phyloP scores from a whole-genome alignment of 2,888 invertebrate genomes.

The Calameuta filiformis region DNA sequence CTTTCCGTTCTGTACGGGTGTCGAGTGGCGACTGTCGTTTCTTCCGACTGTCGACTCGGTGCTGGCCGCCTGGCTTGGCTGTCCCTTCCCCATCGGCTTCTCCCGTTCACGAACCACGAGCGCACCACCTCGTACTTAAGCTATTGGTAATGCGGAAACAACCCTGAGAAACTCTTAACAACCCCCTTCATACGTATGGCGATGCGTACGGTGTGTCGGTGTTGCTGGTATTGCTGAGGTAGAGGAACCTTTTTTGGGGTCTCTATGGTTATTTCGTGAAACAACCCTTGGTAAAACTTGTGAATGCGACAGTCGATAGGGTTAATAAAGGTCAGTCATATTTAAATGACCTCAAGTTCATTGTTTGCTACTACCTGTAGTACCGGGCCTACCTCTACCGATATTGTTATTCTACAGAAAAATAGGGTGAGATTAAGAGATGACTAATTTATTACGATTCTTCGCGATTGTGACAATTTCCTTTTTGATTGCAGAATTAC shows the following conservation, averaged over 20 bases:
- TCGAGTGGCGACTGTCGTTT: conserved; percentile 63
- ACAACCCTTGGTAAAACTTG: neutral
- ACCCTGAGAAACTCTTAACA: neutral
- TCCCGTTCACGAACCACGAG: conserved; percentile 29
- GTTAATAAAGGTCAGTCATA: neutral
- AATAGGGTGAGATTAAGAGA: neutral
- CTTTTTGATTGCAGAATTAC: neutral
- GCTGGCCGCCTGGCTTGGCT: conserved; percentile 35
- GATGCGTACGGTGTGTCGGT: neutral
- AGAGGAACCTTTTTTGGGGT: neutral
- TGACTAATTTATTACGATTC: neutral
- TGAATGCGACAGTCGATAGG: neutral
- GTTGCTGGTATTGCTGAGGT: neutral
- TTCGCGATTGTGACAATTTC: neutral
- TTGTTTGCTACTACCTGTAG: neutral
- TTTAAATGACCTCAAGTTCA: neutral
- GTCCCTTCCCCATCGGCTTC: conserved; percentile 36
- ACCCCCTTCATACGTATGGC: neutral
- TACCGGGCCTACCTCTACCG: neutral
- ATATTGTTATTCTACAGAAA: neutral
- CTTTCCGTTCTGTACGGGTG: conserved; percentile 56
- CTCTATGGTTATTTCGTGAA: neutral
- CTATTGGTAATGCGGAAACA: conserved; percentile 34
- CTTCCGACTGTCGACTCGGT: conserved; percentile 37
- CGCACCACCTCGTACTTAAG: conserved; percentile 49